Conservation (phyloP, 2,888 invertebrate genomes). For the Encarsia formosa region DNA sequence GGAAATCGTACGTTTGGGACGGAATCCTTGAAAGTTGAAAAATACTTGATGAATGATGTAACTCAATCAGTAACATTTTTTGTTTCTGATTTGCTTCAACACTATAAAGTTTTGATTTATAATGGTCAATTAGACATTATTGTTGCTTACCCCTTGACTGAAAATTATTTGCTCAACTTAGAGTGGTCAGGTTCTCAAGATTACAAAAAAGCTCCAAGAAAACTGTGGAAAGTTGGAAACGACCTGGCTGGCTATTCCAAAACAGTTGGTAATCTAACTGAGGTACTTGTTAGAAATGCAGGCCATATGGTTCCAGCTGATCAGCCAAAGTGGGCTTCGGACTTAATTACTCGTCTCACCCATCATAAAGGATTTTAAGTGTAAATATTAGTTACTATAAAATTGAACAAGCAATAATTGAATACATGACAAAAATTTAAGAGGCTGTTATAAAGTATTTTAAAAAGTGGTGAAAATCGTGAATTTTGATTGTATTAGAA, state of each 20-base stretch:
- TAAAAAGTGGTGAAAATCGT: no score
- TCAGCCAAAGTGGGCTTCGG: slow-evolving; percentile 53
- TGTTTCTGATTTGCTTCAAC: slow-evolving; percentile 63
- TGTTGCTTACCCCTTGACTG: slow-evolving; percentile 79
- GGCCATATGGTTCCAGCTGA: slow-evolving; percentile 55
- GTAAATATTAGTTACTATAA: no score
- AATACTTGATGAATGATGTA: slow-evolving; percentile 67
- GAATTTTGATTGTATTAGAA: no score
- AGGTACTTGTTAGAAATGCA: slow-evolving; percentile 51
- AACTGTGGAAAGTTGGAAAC: slow-evolving; percentile 49
- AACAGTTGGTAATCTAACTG: slow-evolving; percentile 46
- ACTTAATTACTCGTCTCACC: slow-evolving; percentile 50
- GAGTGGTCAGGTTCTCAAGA: slow-evolving; percentile 50
- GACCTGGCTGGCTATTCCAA: slow-evolving; percentile 51
- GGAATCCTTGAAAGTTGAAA: slow-evolving; percentile 61
- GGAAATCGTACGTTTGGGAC: slow-evolving; percentile 71
- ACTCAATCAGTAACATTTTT: slow-evolving; percentile 76
- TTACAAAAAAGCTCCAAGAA: slow-evolving; percentile 47
- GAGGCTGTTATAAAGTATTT: no score
- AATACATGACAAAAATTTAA: no score
- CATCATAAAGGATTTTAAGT: slow-evolving; percentile 41
- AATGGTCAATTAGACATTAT: slow-evolving; percentile 90
- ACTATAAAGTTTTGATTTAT: slow-evolving; percentile 74
- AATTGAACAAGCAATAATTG: no score
- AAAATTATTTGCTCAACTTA: slow-evolving; percentile 65